Conservation (phyloP, 2,113 vertebrate genomes). For the Notiomystis cincta region DNA sequence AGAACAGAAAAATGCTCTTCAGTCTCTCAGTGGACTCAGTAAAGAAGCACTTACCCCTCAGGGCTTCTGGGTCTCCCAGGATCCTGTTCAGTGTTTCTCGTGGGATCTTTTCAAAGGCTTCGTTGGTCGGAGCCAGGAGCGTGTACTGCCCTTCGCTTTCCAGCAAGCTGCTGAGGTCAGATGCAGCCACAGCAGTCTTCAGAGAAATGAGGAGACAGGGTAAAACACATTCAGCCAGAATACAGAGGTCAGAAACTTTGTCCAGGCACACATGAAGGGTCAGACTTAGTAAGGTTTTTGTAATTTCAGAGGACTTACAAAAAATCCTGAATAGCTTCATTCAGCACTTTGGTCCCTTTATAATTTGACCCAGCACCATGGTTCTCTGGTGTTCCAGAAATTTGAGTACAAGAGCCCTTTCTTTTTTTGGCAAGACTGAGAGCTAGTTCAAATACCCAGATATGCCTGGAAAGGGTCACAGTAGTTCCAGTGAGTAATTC, state of each 20-base stretch:
- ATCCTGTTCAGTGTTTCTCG: slow-evolving; percentile 88
- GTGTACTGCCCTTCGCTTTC: slow-evolving; percentile 88
- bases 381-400: slow-evolving; percentile 2
- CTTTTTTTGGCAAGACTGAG: neutral
- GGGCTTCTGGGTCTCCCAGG: slow-evolving; percentile 89
- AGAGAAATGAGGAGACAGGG: neutral
- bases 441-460: neutral
- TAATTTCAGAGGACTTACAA: neutral
- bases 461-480: neutral
- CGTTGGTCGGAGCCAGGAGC: slow-evolving; percentile 91
- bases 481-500: neutral
- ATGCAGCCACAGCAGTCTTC: slow-evolving; percentile 88
- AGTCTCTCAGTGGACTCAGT: neutral
- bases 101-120: slow-evolving; percentile 94
- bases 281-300: neutral
- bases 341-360: neutral
- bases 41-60: slow-evolving; percentile 79
- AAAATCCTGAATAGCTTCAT: slow-evolving; percentile 30
- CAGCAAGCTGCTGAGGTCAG: slow-evolving; percentile 83
- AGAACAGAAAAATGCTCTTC: neutral
- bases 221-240: neutral
- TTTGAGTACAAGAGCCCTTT: slow-evolving; percentile 1
- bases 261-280: neutral
- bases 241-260: neutral
- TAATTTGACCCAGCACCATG: neutral